Percentiles rank a stretch among this genome's conserved stretches.
Evolutionary conservation across 2,113 vertebrate genomes (phyloP).

Genomic region (Nothobranchius furzeri): DNA sequence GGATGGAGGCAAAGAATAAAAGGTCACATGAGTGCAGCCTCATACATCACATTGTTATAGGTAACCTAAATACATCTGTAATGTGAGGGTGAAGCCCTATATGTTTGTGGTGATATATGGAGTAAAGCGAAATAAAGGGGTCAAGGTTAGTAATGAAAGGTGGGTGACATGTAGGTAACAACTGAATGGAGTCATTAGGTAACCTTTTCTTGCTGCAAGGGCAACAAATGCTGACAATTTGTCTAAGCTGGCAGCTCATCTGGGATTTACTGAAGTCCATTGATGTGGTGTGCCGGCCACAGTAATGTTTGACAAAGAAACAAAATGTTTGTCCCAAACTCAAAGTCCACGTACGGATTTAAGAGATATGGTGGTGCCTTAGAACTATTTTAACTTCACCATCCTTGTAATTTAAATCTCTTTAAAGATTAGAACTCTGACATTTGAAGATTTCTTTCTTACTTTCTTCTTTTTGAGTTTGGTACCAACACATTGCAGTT

Average conservation of each 20-base stretch:
- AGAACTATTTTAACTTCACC: background rate
- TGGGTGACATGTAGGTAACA: background rate
- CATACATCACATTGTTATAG: background rate
- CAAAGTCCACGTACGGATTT: background rate
- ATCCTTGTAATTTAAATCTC: background rate
- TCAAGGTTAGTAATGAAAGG: background rate
- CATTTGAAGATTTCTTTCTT: background rate
- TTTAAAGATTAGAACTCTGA: background rate
- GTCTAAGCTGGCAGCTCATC: background rate
- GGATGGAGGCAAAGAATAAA: background rate
- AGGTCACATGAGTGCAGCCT: background rate
- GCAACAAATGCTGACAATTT: background rate
- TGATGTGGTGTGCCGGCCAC: too few species aligned
- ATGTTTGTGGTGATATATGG: background rate
- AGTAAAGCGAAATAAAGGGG: background rate
- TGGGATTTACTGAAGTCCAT: background rate
- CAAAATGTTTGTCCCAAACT: background rate
- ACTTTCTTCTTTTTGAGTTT: background rate
- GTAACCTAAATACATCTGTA: conserved; percentile 1
- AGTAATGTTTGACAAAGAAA: background rate
- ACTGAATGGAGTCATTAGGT: background rate
- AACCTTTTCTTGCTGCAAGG: background rate
- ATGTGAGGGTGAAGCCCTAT: background rate
- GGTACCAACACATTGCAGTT: background rate
- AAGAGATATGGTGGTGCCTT: background rate